Conservation (phyloP, 2,888 invertebrate genomes). For the Scaptomyza reducta region DNA sequence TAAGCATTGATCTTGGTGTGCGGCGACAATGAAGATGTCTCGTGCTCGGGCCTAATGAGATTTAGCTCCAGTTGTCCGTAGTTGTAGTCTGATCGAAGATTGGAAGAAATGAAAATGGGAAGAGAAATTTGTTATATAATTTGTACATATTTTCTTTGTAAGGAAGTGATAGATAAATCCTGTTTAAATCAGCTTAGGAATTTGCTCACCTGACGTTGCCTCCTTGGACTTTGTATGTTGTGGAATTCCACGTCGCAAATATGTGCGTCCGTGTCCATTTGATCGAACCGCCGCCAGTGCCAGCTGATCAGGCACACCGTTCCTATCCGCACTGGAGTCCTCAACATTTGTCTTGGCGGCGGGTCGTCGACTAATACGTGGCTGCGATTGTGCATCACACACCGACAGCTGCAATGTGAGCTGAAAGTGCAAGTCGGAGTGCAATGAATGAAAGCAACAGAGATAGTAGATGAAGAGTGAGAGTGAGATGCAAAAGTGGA, state of each 20-base stretch:
- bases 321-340: constrained; percentile 63
- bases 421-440: constrained; percentile 28
- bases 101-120: not conserved
- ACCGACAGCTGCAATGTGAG: constrained; percentile 23
- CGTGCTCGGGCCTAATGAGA: constrained; percentile 78
- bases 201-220: constrained; percentile 38
- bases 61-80: constrained; percentile 81
- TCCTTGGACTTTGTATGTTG: constrained; percentile 60
- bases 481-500: constrained; percentile 3
- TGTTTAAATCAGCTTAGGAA: not conserved
- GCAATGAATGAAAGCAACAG: constrained; percentile 1
- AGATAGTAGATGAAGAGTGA: not conserved
- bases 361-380: constrained; percentile 72
- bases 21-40: constrained; percentile 47
- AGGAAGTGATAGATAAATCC: not conserved
- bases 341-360: constrained; percentile 56
- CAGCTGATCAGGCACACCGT: constrained; percentile 75
- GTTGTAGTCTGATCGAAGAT: constrained; percentile 57
- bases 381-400: constrained; percentile 38
- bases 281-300: constrained; percentile 77
- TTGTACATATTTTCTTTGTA: not conserved
- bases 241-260: constrained; percentile 55
- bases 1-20: constrained; percentile 47
- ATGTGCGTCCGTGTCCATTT: constrained; percentile 59
- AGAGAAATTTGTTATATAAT: not conserved